Percentiles rank a stretch among this genome's conserved stretches.
Conservation (phyloP, 2,888 invertebrate genomes). For the Agrotis ipsilon region DNA sequence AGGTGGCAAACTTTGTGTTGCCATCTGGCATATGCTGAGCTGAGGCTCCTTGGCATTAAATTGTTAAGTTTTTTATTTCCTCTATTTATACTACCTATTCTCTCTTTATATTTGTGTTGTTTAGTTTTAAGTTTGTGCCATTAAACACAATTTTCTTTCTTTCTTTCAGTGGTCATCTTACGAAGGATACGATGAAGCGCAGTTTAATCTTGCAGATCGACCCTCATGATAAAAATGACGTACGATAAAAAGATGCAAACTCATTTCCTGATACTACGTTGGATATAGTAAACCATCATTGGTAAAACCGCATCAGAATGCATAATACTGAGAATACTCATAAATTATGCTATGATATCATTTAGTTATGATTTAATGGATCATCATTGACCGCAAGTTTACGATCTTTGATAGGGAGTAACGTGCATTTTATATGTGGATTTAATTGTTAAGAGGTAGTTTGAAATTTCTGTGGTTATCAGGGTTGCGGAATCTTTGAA, state of each 20-base stretch:
- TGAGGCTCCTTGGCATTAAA: no score
- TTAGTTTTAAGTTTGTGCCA: no score
- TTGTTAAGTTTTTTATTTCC: no score
- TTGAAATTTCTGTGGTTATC: neutral
- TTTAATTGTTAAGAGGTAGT: no score
- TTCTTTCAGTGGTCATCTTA: no score
- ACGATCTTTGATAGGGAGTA: slow-evolving; percentile 10
- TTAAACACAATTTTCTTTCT: no score
- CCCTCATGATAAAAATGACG: neutral
- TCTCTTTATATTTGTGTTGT: no score
- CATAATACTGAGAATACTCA: slow-evolving; percentile 28
- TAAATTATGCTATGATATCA: slow-evolving; percentile 13
- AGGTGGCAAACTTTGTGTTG: no score
- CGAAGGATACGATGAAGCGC: no score
- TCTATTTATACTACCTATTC: no score
- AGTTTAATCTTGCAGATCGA: no score
- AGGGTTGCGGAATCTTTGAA: neutral
- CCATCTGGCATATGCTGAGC: no score
- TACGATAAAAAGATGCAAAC: slow-evolving; percentile 12
- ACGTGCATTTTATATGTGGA: neutral
- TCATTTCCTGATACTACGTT: slow-evolving; percentile 14
- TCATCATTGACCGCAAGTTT: slow-evolving; percentile 15
- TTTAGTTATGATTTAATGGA: neutral
- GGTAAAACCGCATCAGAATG: slow-evolving; percentile 18
- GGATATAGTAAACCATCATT: neutral